Base-by-base conservation (phyloP, 2,888 invertebrate genomes). In the Melinopterus prodromus region DNA sequence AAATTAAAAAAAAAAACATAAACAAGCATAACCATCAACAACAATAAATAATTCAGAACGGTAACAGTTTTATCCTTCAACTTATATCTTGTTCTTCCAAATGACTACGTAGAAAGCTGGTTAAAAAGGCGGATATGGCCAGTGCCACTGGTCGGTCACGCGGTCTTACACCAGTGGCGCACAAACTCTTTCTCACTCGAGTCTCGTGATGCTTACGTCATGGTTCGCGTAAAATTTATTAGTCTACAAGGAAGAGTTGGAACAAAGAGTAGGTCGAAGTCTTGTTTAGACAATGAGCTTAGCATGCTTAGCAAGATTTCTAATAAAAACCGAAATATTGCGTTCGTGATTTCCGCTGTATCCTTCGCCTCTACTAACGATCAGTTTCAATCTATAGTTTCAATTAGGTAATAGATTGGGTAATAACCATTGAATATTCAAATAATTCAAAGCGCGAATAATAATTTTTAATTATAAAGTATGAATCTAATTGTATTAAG, bases 91-190 rank as follows among this genome's bases (percentile, higher is more conserved):
- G 1, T 53, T 2, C 53, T 53, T 53, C 53, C 53, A 12, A 53
- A 53, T 53, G 53, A 9, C 53, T 53, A 72, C 53, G 69, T 77
- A 77, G 77, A 77, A 77, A 77, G 77, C 77, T 77, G 77, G 77
- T 16, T 69, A 69, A 69, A 77, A 77, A 77, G 26, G 77, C 77
- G 77, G 77, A 77, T 77, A 69, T 77, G 70, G 53, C 53, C 12
- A 53, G 77, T 69, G 77, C 77, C 77, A 77, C 77, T 77, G 77
- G 77, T 77, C 53, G 53, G 12, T 53, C 77, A 77, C 77, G 69
- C 26, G 77, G 69, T 69, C 26, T 77, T 77, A 69, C 77, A 77
- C 77, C 77, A 77, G 77, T 77, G 77, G 77, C 77, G 53, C 77
- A 69, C 77, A 77, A 77, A 77, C 77, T 16, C 76, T 53, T 53